These are phyloP conservation scores for Gallinago media DNA, from an alignment of 2,113 vertebrate species.

Conservation along the genomic window DNA sequence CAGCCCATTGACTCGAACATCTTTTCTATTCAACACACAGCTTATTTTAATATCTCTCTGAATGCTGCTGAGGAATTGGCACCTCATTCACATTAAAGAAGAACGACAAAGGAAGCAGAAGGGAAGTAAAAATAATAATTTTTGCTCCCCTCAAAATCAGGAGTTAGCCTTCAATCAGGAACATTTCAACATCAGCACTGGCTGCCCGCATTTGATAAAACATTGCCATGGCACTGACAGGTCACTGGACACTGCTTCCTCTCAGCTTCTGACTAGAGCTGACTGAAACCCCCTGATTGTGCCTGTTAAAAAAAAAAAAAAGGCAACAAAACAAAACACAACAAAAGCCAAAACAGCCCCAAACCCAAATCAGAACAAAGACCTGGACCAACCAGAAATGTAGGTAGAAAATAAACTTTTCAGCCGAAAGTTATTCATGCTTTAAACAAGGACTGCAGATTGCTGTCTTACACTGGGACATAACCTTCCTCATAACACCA, in stretches of 20 bases:
- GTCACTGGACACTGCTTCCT: not conserved
- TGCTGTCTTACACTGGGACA: not conserved
- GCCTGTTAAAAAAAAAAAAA: not conserved
- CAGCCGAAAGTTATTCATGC: not conserved
- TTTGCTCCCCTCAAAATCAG: not conserved
- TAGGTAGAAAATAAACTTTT: not conserved
- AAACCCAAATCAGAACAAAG: not conserved
- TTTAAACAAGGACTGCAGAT: not conserved
- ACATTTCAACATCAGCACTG: not conserved
- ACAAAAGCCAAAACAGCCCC: not conserved
- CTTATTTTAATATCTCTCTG: not conserved
- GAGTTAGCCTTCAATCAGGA: not conserved
- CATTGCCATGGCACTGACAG: not conserved
- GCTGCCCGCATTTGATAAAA: not conserved
- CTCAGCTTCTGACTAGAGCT: not conserved
- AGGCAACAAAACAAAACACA: not conserved
- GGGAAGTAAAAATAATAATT: not conserved
- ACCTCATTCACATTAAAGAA: not conserved
- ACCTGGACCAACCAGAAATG: not conserved
- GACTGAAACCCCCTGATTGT: not conserved
- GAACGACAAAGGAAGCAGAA: not conserved
- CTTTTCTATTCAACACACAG: not conserved
- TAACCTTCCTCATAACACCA: not conserved
- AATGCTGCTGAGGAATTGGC: not conserved
- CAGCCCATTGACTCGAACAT: not conserved